phyloP scores from a whole-genome alignment of 2,797 vertebrate genomes.

The Syngnathus rostellatus region DNA sequence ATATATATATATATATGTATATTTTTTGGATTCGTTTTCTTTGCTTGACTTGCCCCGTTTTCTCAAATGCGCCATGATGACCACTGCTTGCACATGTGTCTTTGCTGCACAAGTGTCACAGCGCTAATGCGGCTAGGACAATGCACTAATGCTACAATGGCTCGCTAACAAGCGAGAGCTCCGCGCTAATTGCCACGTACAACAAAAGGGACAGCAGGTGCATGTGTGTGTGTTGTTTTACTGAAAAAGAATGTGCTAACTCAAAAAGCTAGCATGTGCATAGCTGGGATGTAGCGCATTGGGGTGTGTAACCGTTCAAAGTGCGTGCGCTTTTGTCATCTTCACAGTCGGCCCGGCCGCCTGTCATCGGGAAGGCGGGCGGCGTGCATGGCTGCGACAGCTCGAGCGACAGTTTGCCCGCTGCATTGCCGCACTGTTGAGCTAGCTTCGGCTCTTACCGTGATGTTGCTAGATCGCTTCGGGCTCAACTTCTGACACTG shows the following conservation, averaged over 20 bases:
- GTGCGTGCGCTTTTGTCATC: neutral
- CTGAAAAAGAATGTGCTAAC: conserved; percentile 7
- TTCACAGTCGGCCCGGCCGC: neutral
- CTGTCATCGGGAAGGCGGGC: neutral
- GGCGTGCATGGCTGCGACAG: neutral
- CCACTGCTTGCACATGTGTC: too few relatives aligned
- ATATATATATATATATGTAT: too few relatives aligned
- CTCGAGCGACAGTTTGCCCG: neutral
- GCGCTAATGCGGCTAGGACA: conserved; percentile 49
- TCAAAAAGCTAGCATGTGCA: conserved; percentile 1
- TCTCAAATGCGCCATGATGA: too few relatives aligned
- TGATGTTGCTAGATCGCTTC: neutral
- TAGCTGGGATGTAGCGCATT: neutral
- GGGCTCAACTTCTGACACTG: conserved; percentile 1
- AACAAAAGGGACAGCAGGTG: conserved; percentile 59
- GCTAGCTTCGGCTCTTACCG: neutral
- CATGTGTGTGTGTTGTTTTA: conserved; percentile 20
- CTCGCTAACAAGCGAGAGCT: conserved; percentile 47
- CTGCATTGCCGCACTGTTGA: neutral
- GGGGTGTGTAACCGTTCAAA: neutral
- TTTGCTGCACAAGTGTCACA: conserved; percentile 17
- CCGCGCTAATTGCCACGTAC: conserved; percentile 58
- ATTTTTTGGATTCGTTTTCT: too few relatives aligned
- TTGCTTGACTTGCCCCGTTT: too few relatives aligned
- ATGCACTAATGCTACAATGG: conserved; percentile 68